A percentile compares a stretch with the other conserved stretches of the same genome.
Evolutionary conservation across 2,797 vertebrate species (phyloP).

Genomic region (Podargus strigoides): DNA sequence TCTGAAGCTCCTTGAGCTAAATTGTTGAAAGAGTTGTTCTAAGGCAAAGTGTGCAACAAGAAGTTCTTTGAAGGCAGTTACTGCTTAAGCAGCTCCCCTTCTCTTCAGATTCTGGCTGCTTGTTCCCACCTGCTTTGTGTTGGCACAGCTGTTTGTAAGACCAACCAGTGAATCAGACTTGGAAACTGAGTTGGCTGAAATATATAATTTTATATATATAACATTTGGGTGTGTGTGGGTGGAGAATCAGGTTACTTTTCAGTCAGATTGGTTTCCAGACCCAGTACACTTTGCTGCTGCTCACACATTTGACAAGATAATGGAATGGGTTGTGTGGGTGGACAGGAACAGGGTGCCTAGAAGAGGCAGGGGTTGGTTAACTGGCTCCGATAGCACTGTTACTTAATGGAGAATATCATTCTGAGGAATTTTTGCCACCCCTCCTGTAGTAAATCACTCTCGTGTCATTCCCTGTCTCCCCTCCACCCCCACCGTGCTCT

Average conservation of each 20-base stretch:
- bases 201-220: constrained; percentile 18
- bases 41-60: background rate
- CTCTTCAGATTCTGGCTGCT: background rate
- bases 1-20: background rate
- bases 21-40: background rate
- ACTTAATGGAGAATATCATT: background rate
- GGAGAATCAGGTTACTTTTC: constrained; percentile 27
- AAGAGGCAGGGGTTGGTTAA: background rate
- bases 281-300: background rate
- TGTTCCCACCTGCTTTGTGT: constrained; percentile 32
- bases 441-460: background rate
- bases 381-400: background rate
- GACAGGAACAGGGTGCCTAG: background rate
- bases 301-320: background rate
- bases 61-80: background rate
- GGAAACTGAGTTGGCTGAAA: background rate
- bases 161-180: background rate
- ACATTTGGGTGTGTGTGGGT: background rate
- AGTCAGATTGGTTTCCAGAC: background rate
- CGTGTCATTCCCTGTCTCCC: background rate
- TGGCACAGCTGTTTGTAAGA: constrained; percentile 30
- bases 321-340: constrained; percentile 17
- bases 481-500: too few relatives aligned
- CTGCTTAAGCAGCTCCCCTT: background rate
- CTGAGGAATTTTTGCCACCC: background rate